Evolutionary conservation across 2,113 vertebrate species (phyloP).

Genomic region (rat (Rattus norvegicus)): GRCr8 NC_086038.1:524501-525000

Average conservation of each 20-base stretch:
- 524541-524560: constrained; percentile 73
- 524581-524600: constrained; percentile 64
- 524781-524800: background rate
- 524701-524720: constrained; percentile 5
- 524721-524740: constrained; percentile 31
- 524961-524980: constrained; percentile 62
- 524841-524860: constrained; percentile 59
- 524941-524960: constrained; percentile 25
- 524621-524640: constrained; percentile 79
- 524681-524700: constrained; percentile 74
- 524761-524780: background rate
- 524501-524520: constrained; percentile 85
- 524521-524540: constrained; percentile 85
- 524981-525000: constrained; percentile 6
- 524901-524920: constrained; percentile 62
- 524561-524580: constrained; percentile 75
- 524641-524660: constrained; percentile 82
- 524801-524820: constrained; percentile 54
- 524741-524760: constrained; percentile 64
- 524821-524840: constrained; percentile 57
- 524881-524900: constrained; percentile 55
- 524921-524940: constrained; percentile 65
- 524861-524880: constrained; percentile 5
- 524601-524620: constrained; percentile 80
- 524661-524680: constrained; percentile 55